phyloP scores from a whole-genome alignment of 2,113 vertebrate genomes.

The Dinomys branickii region DNA sequence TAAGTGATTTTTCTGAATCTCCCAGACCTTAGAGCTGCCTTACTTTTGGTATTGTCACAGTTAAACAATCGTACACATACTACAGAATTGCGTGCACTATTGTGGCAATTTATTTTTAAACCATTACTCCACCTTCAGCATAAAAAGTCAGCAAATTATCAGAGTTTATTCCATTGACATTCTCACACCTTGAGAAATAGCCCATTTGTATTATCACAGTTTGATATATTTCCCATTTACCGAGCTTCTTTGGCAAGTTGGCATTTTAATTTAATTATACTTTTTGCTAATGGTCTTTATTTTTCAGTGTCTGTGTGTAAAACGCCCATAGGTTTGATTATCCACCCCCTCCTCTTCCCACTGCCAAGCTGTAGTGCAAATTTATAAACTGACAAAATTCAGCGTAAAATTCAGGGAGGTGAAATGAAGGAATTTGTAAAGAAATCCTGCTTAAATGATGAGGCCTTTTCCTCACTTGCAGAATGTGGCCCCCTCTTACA shows the following conservation, averaged over 20 bases:
- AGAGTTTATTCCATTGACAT: constrained; percentile 87
- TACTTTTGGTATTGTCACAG: background rate
- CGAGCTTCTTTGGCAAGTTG: constrained; percentile 86
- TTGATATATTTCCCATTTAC: constrained; percentile 91
- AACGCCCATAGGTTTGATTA: constrained; percentile 82
- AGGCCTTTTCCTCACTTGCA: constrained; percentile 78
- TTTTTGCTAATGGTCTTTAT: constrained; percentile 93
- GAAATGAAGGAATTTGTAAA: constrained; percentile 82
- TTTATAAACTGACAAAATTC: constrained; percentile 91
- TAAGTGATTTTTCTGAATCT: constrained; percentile 16
- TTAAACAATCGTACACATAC: constrained; percentile 49
- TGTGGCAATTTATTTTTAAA: constrained; percentile 80
- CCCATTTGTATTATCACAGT: constrained; percentile 89
- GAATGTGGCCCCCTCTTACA: constrained; percentile 56
- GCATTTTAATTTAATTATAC: constrained; percentile 93
- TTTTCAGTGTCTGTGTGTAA: constrained; percentile 90
- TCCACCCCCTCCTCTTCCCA: constrained; percentile 36
- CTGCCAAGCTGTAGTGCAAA: constrained; percentile 84
- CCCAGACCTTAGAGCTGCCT: background rate
- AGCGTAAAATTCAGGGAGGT: constrained; percentile 84
- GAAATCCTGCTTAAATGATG: constrained; percentile 77
- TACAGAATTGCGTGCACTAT: constrained; percentile 24
- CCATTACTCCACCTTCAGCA: constrained; percentile 66
- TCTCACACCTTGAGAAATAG: constrained; percentile 89
- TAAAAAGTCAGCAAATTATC: constrained; percentile 86